Conservation (phyloP, 2,888 invertebrate genomes). For the Nipponacmea schrenckii region DNA sequence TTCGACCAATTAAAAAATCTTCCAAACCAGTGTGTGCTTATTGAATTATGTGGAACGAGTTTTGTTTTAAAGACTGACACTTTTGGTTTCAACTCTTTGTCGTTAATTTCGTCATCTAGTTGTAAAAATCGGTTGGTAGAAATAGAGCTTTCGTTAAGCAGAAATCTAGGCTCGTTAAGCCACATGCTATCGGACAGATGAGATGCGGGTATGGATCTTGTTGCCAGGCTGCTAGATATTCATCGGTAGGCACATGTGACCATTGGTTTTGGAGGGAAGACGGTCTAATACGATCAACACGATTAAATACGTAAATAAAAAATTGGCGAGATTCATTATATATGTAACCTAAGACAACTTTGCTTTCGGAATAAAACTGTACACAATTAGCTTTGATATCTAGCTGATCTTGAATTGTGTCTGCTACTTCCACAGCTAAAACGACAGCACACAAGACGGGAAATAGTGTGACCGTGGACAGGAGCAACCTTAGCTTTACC, state of each 20-base stretch:
- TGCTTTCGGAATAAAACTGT: conserved; percentile 14
- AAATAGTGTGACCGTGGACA: conserved; percentile 24
- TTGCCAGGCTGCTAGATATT: background rate
- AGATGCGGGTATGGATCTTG: background rate
- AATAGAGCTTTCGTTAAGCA: too few species aligned
- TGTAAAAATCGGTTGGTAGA: too few species aligned
- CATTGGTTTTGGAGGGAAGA: conserved; percentile 11
- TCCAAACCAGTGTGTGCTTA: too few species aligned
- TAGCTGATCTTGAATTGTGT: background rate
- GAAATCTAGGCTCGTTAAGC: too few species aligned
- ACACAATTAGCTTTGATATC: background rate
- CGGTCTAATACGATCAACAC: background rate
- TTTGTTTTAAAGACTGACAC: too few species aligned
- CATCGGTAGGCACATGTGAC: background rate
- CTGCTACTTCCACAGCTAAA: conserved; percentile 12
- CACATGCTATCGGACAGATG: too few species aligned
- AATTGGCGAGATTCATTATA: conserved; percentile 9
- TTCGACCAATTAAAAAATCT: too few species aligned
- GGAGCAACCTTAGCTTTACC: conserved; percentile 42
- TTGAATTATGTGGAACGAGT: too few species aligned
- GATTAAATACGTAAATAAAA: conserved; percentile 16
- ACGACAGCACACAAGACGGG: conserved; percentile 24
- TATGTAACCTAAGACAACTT: conserved; percentile 10
- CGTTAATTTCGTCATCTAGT: too few species aligned
- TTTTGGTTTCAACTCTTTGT: too few species aligned